Evolutionary conservation across 2,888 invertebrate genomes (phyloP).

Genomic region (Tolmerus cingulatus): DNA sequence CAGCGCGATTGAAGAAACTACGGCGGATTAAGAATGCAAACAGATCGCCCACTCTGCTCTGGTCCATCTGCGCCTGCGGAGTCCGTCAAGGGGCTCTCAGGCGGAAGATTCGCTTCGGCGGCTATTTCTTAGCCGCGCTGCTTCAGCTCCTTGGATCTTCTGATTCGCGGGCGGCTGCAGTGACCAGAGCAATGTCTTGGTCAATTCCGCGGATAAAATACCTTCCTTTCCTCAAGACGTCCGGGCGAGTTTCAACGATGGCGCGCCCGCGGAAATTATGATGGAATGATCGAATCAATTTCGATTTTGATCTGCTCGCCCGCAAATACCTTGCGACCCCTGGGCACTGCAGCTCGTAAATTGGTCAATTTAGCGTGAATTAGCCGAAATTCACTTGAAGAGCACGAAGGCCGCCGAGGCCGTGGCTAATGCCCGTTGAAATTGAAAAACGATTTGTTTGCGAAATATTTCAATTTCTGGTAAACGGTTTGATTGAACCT

Average conservation of each 20-base stretch:
- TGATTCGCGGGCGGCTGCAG: neutral
- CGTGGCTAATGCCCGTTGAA: neutral
- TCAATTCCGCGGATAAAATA: constrained; percentile 4
- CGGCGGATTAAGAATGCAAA: constrained; percentile 15
- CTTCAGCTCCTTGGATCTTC: neutral
- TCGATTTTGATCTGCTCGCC: neutral
- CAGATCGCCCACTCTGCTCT: neutral
- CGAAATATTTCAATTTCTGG: constrained; percentile 4
- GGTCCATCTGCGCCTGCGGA: neutral
- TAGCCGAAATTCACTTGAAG: neutral
- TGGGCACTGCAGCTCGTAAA: neutral
- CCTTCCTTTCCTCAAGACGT: neutral
- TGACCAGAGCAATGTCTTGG: neutral
- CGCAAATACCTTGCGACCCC: neutral
- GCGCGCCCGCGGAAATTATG: neutral
- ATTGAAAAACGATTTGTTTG: constrained; percentile 14
- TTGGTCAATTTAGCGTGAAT: neutral
- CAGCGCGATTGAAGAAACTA: neutral
- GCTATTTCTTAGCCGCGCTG: neutral
- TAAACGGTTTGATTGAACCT: neutral
- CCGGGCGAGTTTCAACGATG: neutral
- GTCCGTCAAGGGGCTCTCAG: neutral
- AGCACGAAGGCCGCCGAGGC: neutral
- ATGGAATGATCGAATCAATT: constrained; percentile 16
- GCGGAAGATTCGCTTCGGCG: neutral